Percentiles rank a stretch among this genome's conserved stretches.
phyloP scores from a whole-genome alignment of 2,888 invertebrate genomes.

The Rotaria sp. region DNA sequence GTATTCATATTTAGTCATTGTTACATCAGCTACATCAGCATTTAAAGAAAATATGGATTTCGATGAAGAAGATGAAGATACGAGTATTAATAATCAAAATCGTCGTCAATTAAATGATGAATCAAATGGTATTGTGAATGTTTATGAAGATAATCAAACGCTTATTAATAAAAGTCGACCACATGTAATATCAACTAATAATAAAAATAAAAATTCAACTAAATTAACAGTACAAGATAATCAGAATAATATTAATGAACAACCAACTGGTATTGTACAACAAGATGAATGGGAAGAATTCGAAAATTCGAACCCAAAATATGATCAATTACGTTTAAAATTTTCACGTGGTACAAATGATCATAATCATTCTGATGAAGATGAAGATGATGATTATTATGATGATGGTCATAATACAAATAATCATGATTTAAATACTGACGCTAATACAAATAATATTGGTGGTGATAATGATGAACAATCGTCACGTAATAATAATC shows the following conservation, averaged over 20 bases:
- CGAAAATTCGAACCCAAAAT: not conserved
- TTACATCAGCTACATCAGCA: constrained; percentile 4
- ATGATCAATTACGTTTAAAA: constrained; percentile 4
- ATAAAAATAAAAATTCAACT: not conserved
- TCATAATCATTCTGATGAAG: not conserved
- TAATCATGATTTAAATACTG: not conserved
- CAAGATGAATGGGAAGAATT: constrained; percentile 29
- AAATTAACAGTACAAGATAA: not conserved
- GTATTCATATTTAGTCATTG: not conserved
- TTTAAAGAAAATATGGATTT: constrained; percentile 19
- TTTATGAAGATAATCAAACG: not conserved
- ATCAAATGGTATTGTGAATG: not conserved
- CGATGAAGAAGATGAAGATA: not conserved
- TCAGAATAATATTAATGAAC: not conserved
- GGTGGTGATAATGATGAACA: not conserved
- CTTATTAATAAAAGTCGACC: not conserved
- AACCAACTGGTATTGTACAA: not conserved
- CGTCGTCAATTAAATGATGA: not conserved
- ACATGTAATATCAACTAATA: not conserved
- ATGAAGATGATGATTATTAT: not conserved
- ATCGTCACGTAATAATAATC: not conserved
- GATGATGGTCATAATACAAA: not conserved
- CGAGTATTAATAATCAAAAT: not conserved
- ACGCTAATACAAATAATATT: not conserved
- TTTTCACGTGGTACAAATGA: not conserved